Percentiles rank a stretch among this genome's conserved stretches.
Conservation (phyloP, 2,113 vertebrate genomes). For the Cygnus atratus region DNA sequence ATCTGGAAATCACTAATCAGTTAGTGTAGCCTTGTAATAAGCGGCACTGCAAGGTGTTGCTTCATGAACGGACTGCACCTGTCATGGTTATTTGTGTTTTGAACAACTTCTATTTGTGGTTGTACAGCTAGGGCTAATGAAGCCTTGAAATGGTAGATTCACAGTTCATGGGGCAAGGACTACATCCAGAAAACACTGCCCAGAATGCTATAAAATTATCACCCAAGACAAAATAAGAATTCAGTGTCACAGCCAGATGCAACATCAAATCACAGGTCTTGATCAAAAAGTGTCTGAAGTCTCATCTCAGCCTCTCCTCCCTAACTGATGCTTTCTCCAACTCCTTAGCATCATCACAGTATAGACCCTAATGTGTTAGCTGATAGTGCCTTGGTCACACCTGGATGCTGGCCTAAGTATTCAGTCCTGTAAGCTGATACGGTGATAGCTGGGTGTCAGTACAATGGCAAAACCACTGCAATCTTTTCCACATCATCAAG, state of each 20-base stretch:
- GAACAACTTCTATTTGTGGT: not conserved
- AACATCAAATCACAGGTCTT: not conserved
- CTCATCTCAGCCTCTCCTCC: not conserved
- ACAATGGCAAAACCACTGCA: not conserved
- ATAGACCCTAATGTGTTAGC: not conserved
- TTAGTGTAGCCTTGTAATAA: not conserved
- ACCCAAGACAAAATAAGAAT: not conserved
- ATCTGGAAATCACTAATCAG: not conserved
- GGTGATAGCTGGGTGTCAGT: not conserved
- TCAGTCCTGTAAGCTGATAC: not conserved
- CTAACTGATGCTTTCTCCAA: not conserved
- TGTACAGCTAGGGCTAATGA: not conserved
- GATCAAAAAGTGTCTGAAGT: not conserved
- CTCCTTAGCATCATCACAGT: not conserved
- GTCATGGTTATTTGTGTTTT: not conserved
- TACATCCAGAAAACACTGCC: not conserved
- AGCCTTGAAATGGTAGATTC: not conserved
- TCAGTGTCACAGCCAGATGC: not conserved
- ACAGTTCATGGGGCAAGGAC: not conserved
- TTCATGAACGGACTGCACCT: not conserved
- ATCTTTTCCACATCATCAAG: not conserved
- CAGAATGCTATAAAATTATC: not conserved
- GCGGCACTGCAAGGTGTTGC: not conserved
- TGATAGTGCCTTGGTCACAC: not conserved
- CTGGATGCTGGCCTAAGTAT: not conserved